Conservation (phyloP, 2,888 invertebrate species). For the Abrostola tripartita region DNA sequence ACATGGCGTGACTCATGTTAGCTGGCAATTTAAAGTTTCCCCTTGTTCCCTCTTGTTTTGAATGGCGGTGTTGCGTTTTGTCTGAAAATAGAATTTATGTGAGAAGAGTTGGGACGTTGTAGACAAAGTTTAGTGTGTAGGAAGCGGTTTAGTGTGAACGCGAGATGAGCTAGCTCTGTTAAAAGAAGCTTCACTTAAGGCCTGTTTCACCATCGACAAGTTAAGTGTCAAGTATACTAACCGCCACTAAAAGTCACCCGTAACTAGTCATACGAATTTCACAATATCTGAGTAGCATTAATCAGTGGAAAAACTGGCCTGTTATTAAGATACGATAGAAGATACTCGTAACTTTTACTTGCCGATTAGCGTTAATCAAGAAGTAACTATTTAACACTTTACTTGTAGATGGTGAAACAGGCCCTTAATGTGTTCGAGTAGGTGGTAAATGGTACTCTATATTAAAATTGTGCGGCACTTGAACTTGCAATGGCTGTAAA, state of each 20-base stretch:
- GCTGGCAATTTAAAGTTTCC: constrained; percentile 30
- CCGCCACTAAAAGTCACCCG: too few species aligned
- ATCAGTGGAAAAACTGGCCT: too few species aligned
- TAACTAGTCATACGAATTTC: too few species aligned
- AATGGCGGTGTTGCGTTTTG: constrained; percentile 22
- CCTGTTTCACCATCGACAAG: too few species aligned
- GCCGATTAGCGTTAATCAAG: too few species aligned
- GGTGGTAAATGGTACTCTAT: neutral
- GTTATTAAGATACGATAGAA: too few species aligned
- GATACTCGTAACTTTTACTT: too few species aligned
- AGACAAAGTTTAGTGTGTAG: constrained; percentile 22
- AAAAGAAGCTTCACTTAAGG: constrained; percentile 16
- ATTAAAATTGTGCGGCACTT: too few species aligned
- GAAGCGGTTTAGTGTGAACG: constrained; percentile 7
- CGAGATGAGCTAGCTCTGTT: neutral
- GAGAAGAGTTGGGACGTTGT: constrained; percentile 14
- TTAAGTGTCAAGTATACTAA: too few species aligned
- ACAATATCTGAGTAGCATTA: too few species aligned
- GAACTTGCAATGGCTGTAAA: neutral
- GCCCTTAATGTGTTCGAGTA: constrained; percentile 5
- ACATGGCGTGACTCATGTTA: constrained; percentile 54
- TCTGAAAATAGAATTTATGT: constrained; percentile 30
- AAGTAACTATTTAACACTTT: too few species aligned
- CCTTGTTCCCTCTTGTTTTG: constrained; percentile 28
- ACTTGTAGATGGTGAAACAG: too few species aligned